phyloP scores from a whole-genome alignment of 2,797 vertebrate species.

The Prunella strophiata region DNA sequence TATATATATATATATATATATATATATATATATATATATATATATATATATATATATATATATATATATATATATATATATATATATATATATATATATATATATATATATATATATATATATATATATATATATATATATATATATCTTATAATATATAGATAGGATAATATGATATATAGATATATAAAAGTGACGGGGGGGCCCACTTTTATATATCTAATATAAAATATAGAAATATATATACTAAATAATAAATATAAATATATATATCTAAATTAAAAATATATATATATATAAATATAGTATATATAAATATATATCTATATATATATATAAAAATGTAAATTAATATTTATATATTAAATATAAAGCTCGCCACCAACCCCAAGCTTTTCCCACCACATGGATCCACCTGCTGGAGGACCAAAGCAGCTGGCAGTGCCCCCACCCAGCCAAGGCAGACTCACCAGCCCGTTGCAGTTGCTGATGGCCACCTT shows the following conservation, averaged over 20 bases:
- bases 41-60: not conserved
- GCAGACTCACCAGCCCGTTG: constrained; percentile 91
- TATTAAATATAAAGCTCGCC: not conserved
- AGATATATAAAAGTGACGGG: too few relatives aligned
- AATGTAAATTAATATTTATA: too few relatives aligned
- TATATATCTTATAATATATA: not conserved
- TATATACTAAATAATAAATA: too few relatives aligned
- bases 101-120: not conserved
- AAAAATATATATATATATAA: too few relatives aligned
- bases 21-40: not conserved
- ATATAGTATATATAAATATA: too few relatives aligned
- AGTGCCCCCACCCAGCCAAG: not conserved
- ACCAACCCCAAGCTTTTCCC: not conserved
- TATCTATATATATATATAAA: too few relatives aligned
- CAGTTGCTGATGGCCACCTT: constrained; percentile 98
- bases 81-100: not conserved
- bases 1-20: not conserved
- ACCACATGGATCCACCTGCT: not conserved
- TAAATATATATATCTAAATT: too few relatives aligned
- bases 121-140: too few relatives aligned
- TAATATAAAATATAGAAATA: too few relatives aligned
- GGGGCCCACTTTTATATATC: too few relatives aligned
- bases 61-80: too few relatives aligned
- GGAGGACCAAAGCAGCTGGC: not conserved
- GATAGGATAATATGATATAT: not conserved